A percentile compares a stretch with the other conserved stretches of the same genome.
These are phyloP conservation scores for Macrophya annulata DNA, from an alignment of 2,888 invertebrate species.

Conservation along the genomic window DNA sequence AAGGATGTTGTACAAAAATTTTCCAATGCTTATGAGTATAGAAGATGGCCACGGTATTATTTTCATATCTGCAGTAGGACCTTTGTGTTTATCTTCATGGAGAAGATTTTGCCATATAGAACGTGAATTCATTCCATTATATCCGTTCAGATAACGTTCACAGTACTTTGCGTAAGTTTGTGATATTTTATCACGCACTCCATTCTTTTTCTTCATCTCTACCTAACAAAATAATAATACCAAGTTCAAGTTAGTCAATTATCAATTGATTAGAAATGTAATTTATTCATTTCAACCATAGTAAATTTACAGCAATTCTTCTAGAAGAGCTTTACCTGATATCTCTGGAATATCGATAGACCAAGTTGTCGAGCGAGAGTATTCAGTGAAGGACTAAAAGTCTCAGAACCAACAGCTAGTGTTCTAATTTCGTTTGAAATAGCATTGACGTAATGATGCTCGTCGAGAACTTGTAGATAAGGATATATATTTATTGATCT, in stretches of 20 bases:
- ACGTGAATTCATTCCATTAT: constrained; percentile 82
- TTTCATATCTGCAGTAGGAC: constrained; percentile 79
- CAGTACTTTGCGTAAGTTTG: constrained; percentile 85
- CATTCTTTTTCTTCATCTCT: constrained; percentile 84
- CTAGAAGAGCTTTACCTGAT: constrained; percentile 65
- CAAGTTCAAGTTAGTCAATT: not conserved
- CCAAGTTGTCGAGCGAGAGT: constrained; percentile 87
- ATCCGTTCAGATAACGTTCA: constrained; percentile 83
- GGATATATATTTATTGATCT: constrained; percentile 85
- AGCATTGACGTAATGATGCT: constrained; percentile 82
- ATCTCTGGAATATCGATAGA: constrained; percentile 70
- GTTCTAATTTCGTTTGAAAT: constrained; percentile 87
- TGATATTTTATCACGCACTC: constrained; percentile 85
- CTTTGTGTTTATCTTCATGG: constrained; percentile 75
- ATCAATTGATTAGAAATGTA: not conserved
- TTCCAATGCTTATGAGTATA: constrained; percentile 86
- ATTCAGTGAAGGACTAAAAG: constrained; percentile 87
- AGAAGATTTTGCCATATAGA: constrained; percentile 88
- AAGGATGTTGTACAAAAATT: constrained; percentile 93
- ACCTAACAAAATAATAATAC: constrained; percentile 81
- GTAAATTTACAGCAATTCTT: not conserved
- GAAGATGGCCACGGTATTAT: constrained; percentile 86
- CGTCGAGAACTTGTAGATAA: constrained; percentile 85
- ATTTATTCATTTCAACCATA: not conserved
- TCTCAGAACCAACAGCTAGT: constrained; percentile 89